Conservation (phyloP, 2,888 invertebrate species). For the Automeris io region DNA sequence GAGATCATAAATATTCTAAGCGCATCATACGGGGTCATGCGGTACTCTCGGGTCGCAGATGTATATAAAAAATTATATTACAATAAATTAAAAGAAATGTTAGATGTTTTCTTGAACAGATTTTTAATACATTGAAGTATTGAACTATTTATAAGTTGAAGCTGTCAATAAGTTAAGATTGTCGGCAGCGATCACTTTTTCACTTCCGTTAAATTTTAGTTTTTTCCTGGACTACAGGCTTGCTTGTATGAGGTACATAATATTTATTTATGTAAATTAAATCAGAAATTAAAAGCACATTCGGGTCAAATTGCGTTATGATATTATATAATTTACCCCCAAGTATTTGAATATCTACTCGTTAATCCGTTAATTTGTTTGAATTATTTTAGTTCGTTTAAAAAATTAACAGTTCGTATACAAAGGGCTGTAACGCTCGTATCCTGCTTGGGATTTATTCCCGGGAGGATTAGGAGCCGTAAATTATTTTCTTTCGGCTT, state of each 20-base stretch:
- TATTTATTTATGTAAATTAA: too few relatives aligned
- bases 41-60: conserved; percentile 24
- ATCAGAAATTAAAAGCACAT: too few relatives aligned
- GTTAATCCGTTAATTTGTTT: conserved; percentile 14
- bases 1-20: conserved; percentile 49
- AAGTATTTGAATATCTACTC: not conserved
- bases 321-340: not conserved
- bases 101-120: too few relatives aligned
- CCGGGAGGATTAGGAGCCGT: conserved; percentile 49
- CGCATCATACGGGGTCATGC: conserved; percentile 29
- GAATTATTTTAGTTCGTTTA: conserved; percentile 42
- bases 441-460: conserved; percentile 57
- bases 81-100: not conserved
- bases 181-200: too few relatives aligned
- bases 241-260: too few relatives aligned
- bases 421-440: conserved; percentile 40
- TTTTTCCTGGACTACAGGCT: too few relatives aligned
- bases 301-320: too few relatives aligned
- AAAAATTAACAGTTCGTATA: conserved; percentile 47
- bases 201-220: too few relatives aligned
- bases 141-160: too few relatives aligned
- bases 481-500: conserved; percentile 61
- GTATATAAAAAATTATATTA: conserved; percentile 12
- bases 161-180: too few relatives aligned
- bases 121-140: too few relatives aligned